Conservation (phyloP, 2,888 invertebrate species). For the Osedax fenrisi region DNA sequence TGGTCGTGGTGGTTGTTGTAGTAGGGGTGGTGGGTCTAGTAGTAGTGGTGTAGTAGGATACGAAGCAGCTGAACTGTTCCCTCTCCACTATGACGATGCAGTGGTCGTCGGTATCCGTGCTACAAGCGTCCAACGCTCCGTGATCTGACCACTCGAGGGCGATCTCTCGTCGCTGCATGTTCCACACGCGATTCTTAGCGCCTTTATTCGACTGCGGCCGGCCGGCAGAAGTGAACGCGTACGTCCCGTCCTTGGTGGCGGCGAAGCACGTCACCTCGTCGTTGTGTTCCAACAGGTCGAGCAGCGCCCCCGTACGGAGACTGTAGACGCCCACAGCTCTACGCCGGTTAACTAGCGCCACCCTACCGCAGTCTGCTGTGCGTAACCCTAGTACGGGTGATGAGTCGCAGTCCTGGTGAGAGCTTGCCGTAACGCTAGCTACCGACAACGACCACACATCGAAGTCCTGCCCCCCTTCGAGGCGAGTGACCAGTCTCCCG, state of each 20-base stretch:
- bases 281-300: conserved; percentile 48
- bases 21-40: too few species aligned
- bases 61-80: neutral
- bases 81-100: neutral
- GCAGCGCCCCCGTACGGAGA: conserved; percentile 43
- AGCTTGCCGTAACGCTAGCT: conserved; percentile 42
- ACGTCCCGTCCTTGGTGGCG: conserved; percentile 41
- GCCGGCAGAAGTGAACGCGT: conserved; percentile 36
- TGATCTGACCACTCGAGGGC: conserved; percentile 39
- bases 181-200: conserved; percentile 45
- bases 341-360: conserved; percentile 42
- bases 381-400: conserved; percentile 38
- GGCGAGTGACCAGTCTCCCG: conserved; percentile 25
- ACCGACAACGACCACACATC: conserved; percentile 43
- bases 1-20: too few species aligned
- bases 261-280: conserved; percentile 41
- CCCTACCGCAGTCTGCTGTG: conserved; percentile 15
- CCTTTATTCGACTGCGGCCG: conserved; percentile 38
- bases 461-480: conserved; percentile 13
- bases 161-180: conserved; percentile 41
- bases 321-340: conserved; percentile 47
- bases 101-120: too few species aligned
- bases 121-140: neutral
- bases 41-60: neutral
- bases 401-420: conserved; percentile 42